Conservation (phyloP, 2,888 invertebrate species). For the Aporophyla lueneburgensis region DNA sequence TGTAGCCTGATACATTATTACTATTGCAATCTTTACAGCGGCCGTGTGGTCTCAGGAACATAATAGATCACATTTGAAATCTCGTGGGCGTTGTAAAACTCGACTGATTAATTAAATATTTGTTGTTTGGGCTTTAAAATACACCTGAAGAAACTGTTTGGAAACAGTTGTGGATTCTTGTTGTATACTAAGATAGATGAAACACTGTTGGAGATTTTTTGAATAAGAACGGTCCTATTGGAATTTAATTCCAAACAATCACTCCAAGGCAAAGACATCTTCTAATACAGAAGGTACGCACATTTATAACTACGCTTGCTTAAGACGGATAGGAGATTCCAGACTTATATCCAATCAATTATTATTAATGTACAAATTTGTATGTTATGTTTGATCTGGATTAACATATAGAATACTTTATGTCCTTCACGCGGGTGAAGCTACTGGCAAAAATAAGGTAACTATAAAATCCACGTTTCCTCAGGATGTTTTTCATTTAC, state of each 20-base stretch:
- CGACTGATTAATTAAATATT: constrained; percentile 29
- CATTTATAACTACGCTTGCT: too few species aligned
- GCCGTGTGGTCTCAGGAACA: constrained; percentile 25
- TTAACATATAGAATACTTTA: too few species aligned
- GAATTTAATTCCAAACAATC: too few species aligned
- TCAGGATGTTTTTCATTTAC: background rate
- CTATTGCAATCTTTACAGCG: constrained; percentile 49
- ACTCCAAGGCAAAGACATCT: too few species aligned
- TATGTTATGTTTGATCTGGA: too few species aligned
- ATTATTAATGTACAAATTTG: too few species aligned
- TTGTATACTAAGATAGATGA: background rate
- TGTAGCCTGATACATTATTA: constrained; percentile 58
- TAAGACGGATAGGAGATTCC: too few species aligned
- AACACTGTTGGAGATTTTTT: background rate
- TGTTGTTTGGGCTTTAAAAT: constrained; percentile 3
- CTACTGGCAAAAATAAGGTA: too few species aligned
- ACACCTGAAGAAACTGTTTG: background rate
- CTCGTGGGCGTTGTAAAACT: constrained; percentile 31
- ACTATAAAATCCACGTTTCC: too few species aligned
- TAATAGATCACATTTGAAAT: constrained; percentile 10
- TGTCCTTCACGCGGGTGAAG: too few species aligned
- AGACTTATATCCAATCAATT: too few species aligned
- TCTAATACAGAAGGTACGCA: too few species aligned
- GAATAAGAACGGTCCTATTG: background rate
- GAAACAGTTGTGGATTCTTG: background rate